A percentile compares a stretch with the other conserved stretches of the same genome.
phyloP scores from a whole-genome alignment of 2,888 invertebrate genomes.

The Fragum fragum region DNA sequence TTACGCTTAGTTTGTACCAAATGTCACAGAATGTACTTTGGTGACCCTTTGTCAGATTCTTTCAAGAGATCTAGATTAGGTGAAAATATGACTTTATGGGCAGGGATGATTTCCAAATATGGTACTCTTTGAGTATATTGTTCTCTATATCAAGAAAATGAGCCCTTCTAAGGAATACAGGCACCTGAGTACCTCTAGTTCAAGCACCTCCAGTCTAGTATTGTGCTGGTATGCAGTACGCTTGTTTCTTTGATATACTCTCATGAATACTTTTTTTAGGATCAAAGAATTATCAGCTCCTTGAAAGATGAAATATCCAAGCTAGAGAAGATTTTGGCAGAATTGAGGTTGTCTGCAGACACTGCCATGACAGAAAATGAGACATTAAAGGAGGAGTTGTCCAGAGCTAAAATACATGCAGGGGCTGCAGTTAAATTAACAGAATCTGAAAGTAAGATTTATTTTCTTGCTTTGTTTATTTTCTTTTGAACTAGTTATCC shows the following conservation, averaged over 20 bases:
- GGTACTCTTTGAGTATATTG: too few species aligned
- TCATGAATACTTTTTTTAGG: slow-evolving; percentile 81
- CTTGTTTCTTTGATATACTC: too few species aligned
- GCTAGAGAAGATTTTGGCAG: slow-evolving; percentile 84
- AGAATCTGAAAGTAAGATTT: slow-evolving; percentile 85
- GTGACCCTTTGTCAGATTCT: too few species aligned
- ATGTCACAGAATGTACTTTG: too few species aligned
- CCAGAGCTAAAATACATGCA: slow-evolving; percentile 89
- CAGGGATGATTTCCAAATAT: too few species aligned
- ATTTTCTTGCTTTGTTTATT: neutral
- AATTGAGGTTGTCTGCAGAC: slow-evolving; percentile 83
- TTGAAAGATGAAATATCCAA: slow-evolving; percentile 87
- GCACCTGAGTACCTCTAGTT: neutral
- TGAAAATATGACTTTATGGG: too few species aligned
- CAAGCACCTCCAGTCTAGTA: neutral
- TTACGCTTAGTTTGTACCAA: too few species aligned
- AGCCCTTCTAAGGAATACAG: neutral
- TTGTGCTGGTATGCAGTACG: neutral
- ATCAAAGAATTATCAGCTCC: slow-evolving; percentile 88
- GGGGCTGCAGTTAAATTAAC: slow-evolving; percentile 87
- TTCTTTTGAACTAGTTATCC: too few species aligned
- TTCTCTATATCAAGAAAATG: neutral
- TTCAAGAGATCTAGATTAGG: too few species aligned
- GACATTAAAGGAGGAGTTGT: slow-evolving; percentile 80
- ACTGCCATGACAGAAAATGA: slow-evolving; percentile 88